Evolutionary conservation across 2,888 invertebrate species (phyloP).

Genomic region (Isoperla grammatica): DNA sequence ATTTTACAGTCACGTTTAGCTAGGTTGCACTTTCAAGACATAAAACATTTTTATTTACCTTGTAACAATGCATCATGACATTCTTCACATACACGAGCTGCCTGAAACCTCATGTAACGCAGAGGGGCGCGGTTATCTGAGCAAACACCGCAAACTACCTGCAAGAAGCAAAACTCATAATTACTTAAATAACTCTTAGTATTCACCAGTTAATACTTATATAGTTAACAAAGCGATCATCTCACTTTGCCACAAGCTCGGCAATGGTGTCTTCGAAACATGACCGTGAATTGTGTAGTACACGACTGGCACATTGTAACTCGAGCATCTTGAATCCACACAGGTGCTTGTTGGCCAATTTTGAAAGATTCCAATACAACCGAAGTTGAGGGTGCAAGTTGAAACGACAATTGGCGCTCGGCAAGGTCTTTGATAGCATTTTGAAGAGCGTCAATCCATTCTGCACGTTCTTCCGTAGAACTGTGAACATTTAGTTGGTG

Average conservation of each 20-base stretch:
- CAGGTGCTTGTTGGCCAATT: conserved; percentile 44
- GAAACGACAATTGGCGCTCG: conserved; percentile 43
- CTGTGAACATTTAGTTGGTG: conserved; percentile 35
- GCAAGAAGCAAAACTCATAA: conserved; percentile 29
- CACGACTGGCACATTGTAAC: conserved; percentile 62
- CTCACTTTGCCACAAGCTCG: conserved; percentile 59
- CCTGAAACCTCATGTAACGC: conserved; percentile 46
- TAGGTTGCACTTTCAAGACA: too few relatives aligned
- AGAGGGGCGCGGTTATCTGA: conserved; percentile 52
- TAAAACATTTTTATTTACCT: too few relatives aligned
- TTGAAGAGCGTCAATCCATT: conserved; percentile 48
- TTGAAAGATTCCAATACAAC: background rate
- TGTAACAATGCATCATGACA: conserved; percentile 45
- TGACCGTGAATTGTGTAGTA: conserved; percentile 55
- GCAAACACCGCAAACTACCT: conserved; percentile 59
- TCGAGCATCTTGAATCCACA: conserved; percentile 54
- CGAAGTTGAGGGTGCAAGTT: background rate
- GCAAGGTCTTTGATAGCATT: conserved; percentile 46
- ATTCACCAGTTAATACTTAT: background rate
- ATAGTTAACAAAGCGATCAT: conserved; percentile 23
- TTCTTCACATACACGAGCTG: conserved; percentile 49
- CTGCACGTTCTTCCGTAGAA: conserved; percentile 46
- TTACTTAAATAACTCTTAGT: conserved; percentile 7
- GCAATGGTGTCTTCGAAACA: conserved; percentile 61
- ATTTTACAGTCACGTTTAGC: too few relatives aligned